These are phyloP conservation scores for Rhabditoides inermis DNA, from an alignment of 2,888 invertebrate species.

Conservation along the genomic window DNA sequence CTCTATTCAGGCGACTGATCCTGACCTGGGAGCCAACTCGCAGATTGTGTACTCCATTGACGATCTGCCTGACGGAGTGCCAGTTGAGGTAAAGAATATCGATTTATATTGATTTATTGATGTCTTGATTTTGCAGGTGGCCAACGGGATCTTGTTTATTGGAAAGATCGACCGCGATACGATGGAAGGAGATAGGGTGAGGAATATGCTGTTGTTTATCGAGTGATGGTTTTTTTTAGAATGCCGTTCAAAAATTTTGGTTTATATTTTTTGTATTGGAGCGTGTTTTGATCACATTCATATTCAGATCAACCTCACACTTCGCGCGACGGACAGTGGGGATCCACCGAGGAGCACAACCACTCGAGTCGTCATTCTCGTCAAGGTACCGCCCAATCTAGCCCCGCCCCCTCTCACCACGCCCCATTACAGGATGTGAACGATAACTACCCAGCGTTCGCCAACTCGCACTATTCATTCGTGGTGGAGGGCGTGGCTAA, in stretches of 20 bases:
- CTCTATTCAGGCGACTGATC: slow-evolving; percentile 12
- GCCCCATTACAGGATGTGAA: slow-evolving; percentile 18
- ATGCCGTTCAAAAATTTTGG: no score
- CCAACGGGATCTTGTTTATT: slow-evolving; percentile 22
- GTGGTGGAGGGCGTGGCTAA: no score
- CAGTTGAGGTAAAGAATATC: no score
- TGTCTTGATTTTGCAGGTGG: no score
- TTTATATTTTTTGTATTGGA: no score
- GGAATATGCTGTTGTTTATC: no score
- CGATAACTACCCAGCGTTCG: slow-evolving; percentile 24
- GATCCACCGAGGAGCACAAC: slow-evolving; percentile 14
- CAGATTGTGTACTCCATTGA: slow-evolving; percentile 15
- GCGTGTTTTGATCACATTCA: no score
- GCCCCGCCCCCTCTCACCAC: no score
- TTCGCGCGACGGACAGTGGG: slow-evolving; percentile 21
- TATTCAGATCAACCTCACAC: neutral
- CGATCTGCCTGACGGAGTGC: slow-evolving; percentile 13
- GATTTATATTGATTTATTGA: no score
- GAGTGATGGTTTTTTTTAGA: no score
- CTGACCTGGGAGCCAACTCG: slow-evolving; percentile 17
- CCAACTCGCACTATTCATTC: slow-evolving; percentile 21
- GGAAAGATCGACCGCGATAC: slow-evolving; percentile 21
- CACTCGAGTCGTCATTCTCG: slow-evolving; percentile 13
- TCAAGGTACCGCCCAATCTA: slow-evolving; percentile 13
- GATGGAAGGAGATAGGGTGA: slow-evolving; percentile 3